These are phyloP conservation scores for Macaria liturata DNA, from an alignment of 2,888 invertebrate species.

Conservation along the genomic window DNA sequence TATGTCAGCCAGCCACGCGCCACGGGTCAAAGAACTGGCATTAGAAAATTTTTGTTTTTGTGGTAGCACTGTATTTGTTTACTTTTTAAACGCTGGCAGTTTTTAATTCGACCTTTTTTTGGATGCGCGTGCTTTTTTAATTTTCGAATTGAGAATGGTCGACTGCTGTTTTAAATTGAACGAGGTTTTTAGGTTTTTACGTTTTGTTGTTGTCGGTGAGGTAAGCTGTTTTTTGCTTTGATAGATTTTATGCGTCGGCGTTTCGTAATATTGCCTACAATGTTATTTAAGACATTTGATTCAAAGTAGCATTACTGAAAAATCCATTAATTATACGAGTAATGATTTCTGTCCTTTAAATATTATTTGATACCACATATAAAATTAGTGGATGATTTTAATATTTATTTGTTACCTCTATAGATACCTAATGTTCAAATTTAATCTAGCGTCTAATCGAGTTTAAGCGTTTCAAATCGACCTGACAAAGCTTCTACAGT, in stretches of 20 bases:
- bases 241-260: too few relatives aligned
- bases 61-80: constrained; percentile 55
- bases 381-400: too few relatives aligned
- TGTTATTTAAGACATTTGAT: too few relatives aligned
- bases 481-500: constrained; percentile 2
- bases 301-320: too few relatives aligned
- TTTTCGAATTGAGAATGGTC: neutral
- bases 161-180: constrained; percentile 20
- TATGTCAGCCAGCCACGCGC: constrained; percentile 69
- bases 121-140: neutral
- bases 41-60: constrained; percentile 51
- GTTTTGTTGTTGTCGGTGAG: too few relatives aligned
- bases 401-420: constrained; percentile 14
- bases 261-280: too few relatives aligned
- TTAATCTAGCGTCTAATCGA: constrained; percentile 16
- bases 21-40: constrained; percentile 59
- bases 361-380: too few relatives aligned
- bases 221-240: too few relatives aligned
- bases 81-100: constrained; percentile 37
- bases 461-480: constrained; percentile 13
- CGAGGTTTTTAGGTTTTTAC: too few relatives aligned
- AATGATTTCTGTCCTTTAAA: too few relatives aligned
- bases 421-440: neutral
- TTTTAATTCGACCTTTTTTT: constrained; percentile 27
- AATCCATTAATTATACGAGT: too few relatives aligned